Percentiles rank a stretch among this genome's conserved stretches.
Evolutionary conservation across 2,113 vertebrate species (phyloP).

Genomic region (Campylomormyrus tamandua): DNA sequence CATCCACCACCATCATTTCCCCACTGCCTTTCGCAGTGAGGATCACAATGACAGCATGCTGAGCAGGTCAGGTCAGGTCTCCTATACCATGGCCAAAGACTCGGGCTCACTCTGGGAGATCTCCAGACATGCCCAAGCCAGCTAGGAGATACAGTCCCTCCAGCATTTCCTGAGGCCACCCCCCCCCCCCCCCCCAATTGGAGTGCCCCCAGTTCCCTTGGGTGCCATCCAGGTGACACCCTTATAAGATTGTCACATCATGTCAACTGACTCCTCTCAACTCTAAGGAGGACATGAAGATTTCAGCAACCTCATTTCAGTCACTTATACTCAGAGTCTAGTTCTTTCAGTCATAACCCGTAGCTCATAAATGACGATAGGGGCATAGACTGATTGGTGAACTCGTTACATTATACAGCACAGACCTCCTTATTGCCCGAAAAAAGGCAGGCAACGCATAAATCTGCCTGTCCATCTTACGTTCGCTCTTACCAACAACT

Average conservation of each 20-base stretch:
- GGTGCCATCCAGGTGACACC: not conserved
- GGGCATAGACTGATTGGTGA: not conserved
- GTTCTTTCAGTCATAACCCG: not conserved
- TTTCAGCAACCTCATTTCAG: not conserved
- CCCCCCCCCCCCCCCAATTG: not conserved
- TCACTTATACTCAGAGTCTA: not conserved
- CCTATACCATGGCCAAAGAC: not conserved
- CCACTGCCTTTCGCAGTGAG: not conserved
- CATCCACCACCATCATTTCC: not conserved
- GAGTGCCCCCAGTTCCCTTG: not conserved
- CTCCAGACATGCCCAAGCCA: not conserved
- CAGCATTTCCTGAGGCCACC: not conserved
- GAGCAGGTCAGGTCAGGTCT: not conserved
- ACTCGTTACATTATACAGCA: not conserved
- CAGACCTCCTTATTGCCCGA: not conserved
- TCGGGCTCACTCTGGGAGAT: not conserved
- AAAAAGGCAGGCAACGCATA: not conserved
- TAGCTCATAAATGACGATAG: not conserved
- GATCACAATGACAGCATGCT: not conserved
- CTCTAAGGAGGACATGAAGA: not conserved
- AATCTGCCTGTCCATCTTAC: not conserved
- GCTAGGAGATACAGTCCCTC: not conserved
- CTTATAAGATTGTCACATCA: not conserved
- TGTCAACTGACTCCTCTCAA: not conserved
- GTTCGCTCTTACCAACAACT: not conserved